Base-by-base conservation (phyloP, 2,113 vertebrate genomes). In the Pandion haliaetus region DNA sequence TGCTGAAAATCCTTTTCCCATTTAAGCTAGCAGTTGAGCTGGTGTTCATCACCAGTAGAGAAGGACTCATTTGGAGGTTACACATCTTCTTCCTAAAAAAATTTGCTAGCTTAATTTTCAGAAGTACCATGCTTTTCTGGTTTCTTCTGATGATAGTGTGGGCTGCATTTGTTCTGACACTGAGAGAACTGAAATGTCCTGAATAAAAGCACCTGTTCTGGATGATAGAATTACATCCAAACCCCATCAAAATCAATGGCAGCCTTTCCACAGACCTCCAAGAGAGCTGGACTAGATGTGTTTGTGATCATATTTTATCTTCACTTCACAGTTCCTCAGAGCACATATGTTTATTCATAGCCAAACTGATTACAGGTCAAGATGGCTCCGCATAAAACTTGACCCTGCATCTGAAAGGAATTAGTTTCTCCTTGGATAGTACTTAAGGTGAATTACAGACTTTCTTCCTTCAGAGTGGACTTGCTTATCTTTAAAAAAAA, bases 291-390 rank as follows among this genome's bases (percentile, higher is more conserved):
- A 79, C 31, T 86, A 10, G 69, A 84, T 94, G 31, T 67, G 38
- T 55, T 58, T 70, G 73, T 66, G 54, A 66, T 81, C 20, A 21
- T 95, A 62, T 72, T 95, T 94, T 94, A 89, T 82, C 84, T 87
- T 82, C 2, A 0, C 17, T 91, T 61, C 31, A 28, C 0, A n/a
- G 32, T n/a, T 93, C 50, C 58, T 82, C 50, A 38, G 54, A 80
- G 49, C 42, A 66, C 26, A 19, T 70, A 76, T 90, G 89, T 95
- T 96, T 96, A 95, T 95, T 95, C 91, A 77, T 67, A 86, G 62
- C 42, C 78, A 62, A 67, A 85, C 58, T 82, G 94, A 88, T 94
- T 87, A 82, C 38, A 82, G 73, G 77, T 94, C 93, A 96, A 55
- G 42, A 73, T 69, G 77, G 42, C 54, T 91, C 38, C 54, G 79